Conservation (phyloP, 2,888 invertebrate species). For the Ceramica pisi region DNA sequence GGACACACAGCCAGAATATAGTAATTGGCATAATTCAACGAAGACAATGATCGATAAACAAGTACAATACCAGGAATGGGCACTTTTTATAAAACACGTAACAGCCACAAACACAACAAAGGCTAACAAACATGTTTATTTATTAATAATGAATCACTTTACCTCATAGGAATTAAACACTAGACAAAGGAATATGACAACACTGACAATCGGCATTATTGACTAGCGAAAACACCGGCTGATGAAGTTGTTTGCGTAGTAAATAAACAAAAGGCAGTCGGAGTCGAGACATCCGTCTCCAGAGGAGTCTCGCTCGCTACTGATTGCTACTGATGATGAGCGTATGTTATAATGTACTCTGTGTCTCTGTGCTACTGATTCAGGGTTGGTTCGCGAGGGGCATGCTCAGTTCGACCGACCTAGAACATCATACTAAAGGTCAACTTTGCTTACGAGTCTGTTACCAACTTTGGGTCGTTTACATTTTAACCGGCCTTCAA, state of each 20-base stretch:
- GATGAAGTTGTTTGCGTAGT: neutral
- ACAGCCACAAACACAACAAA: slow-evolving; percentile 29
- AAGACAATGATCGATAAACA: slow-evolving; percentile 34
- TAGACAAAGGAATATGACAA: slow-evolving; percentile 51
- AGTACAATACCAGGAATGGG: neutral
- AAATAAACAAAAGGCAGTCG: neutral
- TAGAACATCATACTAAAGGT: slow-evolving; percentile 38
- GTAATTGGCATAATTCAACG: slow-evolving; percentile 6
- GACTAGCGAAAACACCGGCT: slow-evolving; percentile 15
- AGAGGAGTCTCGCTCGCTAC: slow-evolving; percentile 25
- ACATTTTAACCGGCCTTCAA: slow-evolving; percentile 6
- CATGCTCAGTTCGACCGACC: slow-evolving; percentile 29
- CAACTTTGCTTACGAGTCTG: slow-evolving; percentile 34
- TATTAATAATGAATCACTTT: slow-evolving; percentile 15
- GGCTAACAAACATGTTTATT: slow-evolving; percentile 23
- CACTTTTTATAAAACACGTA: slow-evolving; percentile 4
- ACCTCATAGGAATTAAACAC: slow-evolving; percentile 55
- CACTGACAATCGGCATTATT: slow-evolving; percentile 42
- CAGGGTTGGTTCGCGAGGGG: neutral
- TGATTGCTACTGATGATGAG: too few relatives aligned
- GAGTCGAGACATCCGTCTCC: slow-evolving; percentile 13
- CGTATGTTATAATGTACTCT: too few relatives aligned
- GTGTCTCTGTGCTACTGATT: too few relatives aligned
- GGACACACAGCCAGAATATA: neutral
- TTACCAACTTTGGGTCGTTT: slow-evolving; percentile 7